Percentiles rank a stretch among this genome's conserved stretches.
phyloP scores from a whole-genome alignment of 2,797 vertebrate species.

The Xiphorhynchus erythropygius region DNA sequence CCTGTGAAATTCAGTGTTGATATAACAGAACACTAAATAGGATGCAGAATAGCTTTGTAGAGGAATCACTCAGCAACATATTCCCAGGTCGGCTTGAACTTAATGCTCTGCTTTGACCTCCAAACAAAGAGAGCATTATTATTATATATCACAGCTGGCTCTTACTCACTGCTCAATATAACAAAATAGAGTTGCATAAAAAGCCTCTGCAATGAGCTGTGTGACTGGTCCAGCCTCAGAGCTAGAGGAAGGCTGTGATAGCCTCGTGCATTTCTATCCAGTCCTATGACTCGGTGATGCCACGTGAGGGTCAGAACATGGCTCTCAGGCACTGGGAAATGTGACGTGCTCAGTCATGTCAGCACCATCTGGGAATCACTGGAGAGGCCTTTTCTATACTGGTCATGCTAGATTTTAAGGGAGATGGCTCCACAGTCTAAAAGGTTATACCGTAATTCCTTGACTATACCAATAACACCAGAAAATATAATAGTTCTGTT shows the following conservation, averaged over 20 bases:
- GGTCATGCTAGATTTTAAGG: not conserved
- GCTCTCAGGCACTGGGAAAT: not conserved
- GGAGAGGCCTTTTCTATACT: not conserved
- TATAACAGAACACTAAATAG: not conserved
- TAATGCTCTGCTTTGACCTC: slow-evolving; percentile 29
- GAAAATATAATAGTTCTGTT: not conserved
- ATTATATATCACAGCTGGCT: not conserved
- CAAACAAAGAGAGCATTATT: slow-evolving; percentile 15
- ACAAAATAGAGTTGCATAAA: slow-evolving; percentile 1
- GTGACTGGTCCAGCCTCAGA: not conserved
- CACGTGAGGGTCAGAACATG: not conserved
- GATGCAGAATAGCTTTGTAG: not conserved
- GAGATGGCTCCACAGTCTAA: not conserved
- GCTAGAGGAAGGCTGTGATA: not conserved
- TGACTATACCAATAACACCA: not conserved
- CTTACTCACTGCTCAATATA: not conserved
- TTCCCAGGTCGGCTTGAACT: slow-evolving; percentile 10
- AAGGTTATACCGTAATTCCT: not conserved
- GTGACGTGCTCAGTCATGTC: not conserved
- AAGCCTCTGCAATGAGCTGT: not conserved
- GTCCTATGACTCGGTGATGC: not conserved
- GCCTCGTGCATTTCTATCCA: not conserved
- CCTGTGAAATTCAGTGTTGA: not conserved
- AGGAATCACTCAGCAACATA: slow-evolving; percentile 4
- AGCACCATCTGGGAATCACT: not conserved